Evolutionary conservation across 2,888 invertebrate genomes (phyloP).

Genomic region (Brachypterus glaber): DNA sequence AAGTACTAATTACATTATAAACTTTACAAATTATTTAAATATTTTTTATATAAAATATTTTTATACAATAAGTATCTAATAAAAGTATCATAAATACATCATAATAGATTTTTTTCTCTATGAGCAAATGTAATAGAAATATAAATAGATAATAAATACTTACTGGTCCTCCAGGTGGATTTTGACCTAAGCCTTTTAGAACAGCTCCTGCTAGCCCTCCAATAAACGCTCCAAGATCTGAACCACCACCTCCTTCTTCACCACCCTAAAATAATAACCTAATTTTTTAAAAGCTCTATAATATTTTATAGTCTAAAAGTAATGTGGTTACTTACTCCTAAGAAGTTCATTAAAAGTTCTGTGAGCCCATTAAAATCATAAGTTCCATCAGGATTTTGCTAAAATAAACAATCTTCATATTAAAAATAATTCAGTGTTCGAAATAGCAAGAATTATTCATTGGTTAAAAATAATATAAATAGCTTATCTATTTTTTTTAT

Average conservation of each 20-base stretch:
- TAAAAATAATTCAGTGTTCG: constrained; percentile 5
- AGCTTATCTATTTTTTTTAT: too few species aligned
- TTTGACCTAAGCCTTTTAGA: constrained; percentile 35
- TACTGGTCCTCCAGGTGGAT: constrained; percentile 38
- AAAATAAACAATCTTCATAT: constrained; percentile 21
- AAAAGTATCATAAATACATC: too few species aligned
- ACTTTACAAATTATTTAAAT: too few species aligned
- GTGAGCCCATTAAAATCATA: constrained; percentile 38
- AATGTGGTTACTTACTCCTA: constrained; percentile 39
- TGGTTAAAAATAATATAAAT: constrained; percentile 6
- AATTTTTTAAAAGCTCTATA: too few species aligned
- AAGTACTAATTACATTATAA: too few species aligned
- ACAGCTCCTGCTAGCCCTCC: constrained; percentile 38
- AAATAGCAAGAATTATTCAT: constrained; percentile 6
- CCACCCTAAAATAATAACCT: constrained; percentile 28
- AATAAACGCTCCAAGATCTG: constrained; percentile 39
- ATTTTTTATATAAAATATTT: too few species aligned
- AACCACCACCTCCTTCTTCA: constrained; percentile 37
- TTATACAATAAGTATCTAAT: too few species aligned
- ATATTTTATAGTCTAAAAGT: too few species aligned
- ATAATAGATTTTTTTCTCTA: too few species aligned
- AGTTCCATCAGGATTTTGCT: constrained; percentile 39
- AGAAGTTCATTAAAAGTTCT: constrained; percentile 35
- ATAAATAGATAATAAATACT: constrained; percentile 14
- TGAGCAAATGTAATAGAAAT: too few species aligned